Evolutionary conservation across 2,797 vertebrate genomes (phyloP).

Genomic region (Poeciliopsis presidionis): DNA sequence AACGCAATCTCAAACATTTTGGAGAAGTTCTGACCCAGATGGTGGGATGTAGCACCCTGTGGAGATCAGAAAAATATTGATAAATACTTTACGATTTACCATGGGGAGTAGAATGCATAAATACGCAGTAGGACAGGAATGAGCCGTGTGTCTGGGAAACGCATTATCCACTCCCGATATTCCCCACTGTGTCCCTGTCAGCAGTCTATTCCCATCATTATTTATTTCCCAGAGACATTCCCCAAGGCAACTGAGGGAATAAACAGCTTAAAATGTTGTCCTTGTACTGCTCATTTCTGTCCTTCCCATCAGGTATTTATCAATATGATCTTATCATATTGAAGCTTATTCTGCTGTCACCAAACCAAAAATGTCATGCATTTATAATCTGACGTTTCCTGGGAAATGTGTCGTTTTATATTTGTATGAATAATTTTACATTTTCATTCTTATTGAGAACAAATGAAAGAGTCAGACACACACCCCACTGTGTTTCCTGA

Average conservation of each 20-base stretch:
- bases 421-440: neutral
- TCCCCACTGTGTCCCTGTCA: neutral
- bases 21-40: conserved; percentile 98
- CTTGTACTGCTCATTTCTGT: neutral
- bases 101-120: neutral
- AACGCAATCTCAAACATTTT: conserved; percentile 97
- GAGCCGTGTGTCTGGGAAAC: neutral
- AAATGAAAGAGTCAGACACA: neutral
- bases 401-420: neutral
- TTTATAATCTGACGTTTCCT: neutral
- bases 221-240: neutral
- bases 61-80: neutral
- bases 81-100: neutral
- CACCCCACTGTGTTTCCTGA: conserved; percentile 60
- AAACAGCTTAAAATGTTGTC: neutral
- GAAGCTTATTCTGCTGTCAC: neutral
- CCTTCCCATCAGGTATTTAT: neutral
- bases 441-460: neutral
- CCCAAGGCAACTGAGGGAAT: neutral
- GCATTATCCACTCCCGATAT: neutral
- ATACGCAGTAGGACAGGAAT: neutral
- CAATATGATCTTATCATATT: too few relatives aligned
- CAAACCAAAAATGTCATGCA: neutral
- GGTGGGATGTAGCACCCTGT: conserved; percentile 96
- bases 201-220: too few relatives aligned